A percentile compares a stretch with the other conserved stretches of the same genome.
phyloP scores from a whole-genome alignment of 1,140 invertebrate species.

The Polypedilum pembai region DNA sequence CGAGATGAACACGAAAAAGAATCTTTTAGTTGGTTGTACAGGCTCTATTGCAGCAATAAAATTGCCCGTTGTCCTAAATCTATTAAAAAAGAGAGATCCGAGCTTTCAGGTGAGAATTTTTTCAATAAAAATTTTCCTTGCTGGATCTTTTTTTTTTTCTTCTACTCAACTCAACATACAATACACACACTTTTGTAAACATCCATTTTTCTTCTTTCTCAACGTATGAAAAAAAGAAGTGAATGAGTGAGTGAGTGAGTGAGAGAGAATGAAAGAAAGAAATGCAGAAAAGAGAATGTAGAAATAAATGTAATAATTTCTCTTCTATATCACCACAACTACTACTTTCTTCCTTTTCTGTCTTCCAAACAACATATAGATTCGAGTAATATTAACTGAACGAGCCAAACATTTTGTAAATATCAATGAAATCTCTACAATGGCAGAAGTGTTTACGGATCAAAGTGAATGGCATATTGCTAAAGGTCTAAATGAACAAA shows the following conservation, averaged over 20 bases:
- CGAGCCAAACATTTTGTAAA: slow-evolving; percentile 81
- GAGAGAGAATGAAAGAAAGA: too few relatives aligned
- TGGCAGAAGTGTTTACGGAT: slow-evolving; percentile 65
- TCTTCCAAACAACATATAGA: slow-evolving; percentile 43
- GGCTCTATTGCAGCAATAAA: slow-evolving; percentile 91
- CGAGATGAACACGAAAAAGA: slow-evolving; percentile 38
- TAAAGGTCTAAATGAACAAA: slow-evolving; percentile 84
- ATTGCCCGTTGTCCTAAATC: slow-evolving; percentile 57
- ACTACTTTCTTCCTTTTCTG: not conserved
- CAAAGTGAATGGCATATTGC: slow-evolving; percentile 88
- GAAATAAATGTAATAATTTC: too few relatives aligned
- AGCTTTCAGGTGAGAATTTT: slow-evolving; percentile 34
- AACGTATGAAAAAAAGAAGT: too few relatives aligned
- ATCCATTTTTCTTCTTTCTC: slow-evolving; percentile 24
- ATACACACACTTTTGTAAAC: not conserved
- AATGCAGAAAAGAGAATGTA: too few relatives aligned
- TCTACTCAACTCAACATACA: too few relatives aligned
- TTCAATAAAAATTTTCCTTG: not conserved
- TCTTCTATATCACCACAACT: not conserved
- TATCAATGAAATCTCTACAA: slow-evolving; percentile 50
- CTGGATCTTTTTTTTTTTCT: not conserved
- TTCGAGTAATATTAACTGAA: slow-evolving; percentile 77
- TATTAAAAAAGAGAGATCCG: slow-evolving; percentile 43
- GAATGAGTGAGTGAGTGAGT: too few relatives aligned
- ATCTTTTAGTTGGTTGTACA: slow-evolving; percentile 74